Percentiles rank a stretch among this genome's conserved stretches.
phyloP scores from a whole-genome alignment of 1,140 invertebrate genomes.

The Hirudo medicinalis region DNA sequence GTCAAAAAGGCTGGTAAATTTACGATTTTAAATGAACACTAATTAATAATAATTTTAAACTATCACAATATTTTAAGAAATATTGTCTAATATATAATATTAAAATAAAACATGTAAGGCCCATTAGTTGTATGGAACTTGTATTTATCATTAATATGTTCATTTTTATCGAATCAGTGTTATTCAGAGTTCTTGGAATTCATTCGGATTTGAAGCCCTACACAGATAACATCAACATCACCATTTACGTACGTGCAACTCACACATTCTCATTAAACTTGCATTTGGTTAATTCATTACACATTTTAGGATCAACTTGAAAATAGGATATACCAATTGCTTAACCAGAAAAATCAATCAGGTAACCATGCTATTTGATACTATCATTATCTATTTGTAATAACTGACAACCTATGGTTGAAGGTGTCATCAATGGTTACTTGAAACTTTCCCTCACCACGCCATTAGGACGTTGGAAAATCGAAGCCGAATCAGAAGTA shows the following conservation, averaged over 20 bases:
- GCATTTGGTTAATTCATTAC: no score
- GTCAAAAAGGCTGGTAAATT: constrained; percentile 54
- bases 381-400: neutral
- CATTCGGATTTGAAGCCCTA: constrained; percentile 59
- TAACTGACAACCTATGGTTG: neutral
- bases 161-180: no score
- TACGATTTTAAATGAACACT: no score
- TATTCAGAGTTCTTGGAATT: constrained; percentile 69
- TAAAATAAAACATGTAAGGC: no score
- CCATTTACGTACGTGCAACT: no score
- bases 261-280: no score
- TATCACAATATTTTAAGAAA: no score
- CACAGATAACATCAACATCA: constrained; percentile 23
- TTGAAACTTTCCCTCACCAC: constrained; percentile 7
- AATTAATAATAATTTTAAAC: no score
- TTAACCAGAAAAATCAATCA: neutral
- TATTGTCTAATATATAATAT: no score
- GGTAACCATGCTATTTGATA: neutral
- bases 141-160: no score
- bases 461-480: neutral
- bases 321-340: neutral
- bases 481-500: neutral
- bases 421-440: neutral
- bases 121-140: no score
- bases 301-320: neutral